A percentile compares a stretch with the other conserved stretches of the same genome.
Evolutionary conservation across 2,113 vertebrate genomes (phyloP).

Genomic region (Grus americana): DNA sequence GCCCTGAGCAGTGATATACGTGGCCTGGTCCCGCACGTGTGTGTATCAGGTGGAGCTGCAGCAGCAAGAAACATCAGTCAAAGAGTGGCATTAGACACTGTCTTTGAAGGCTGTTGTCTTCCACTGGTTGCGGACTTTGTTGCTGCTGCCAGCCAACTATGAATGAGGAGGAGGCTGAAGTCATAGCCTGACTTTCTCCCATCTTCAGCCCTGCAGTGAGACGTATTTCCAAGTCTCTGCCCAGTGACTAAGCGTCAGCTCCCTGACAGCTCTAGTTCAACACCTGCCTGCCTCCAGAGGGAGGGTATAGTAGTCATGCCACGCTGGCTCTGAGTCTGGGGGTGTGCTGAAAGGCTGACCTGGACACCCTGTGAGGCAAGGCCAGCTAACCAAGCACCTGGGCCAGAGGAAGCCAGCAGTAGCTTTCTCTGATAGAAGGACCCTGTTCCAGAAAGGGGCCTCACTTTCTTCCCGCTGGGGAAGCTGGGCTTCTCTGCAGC

Average conservation of each 20-base stretch:
- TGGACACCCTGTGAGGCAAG: neutral
- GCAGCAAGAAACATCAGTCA: neutral
- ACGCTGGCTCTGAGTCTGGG: accelerated
- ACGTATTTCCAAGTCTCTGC: neutral
- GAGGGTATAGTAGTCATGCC: neutral
- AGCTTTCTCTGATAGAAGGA: neutral
- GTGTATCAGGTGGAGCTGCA: neutral
- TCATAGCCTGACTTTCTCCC: neutral
- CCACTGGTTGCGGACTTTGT: neutral
- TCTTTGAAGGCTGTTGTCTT: neutral
- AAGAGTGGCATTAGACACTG: neutral
- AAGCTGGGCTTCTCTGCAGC: neutral
- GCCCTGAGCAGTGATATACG: neutral
- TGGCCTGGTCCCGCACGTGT: neutral
- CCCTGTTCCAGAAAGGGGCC: neutral
- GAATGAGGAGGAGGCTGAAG: neutral
- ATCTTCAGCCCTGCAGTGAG: neutral
- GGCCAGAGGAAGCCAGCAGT: neutral
- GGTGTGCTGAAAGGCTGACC: neutral
- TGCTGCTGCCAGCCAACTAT: neutral
- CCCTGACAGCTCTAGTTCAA: neutral
- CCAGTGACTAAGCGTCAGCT: neutral
- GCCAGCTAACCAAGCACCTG: neutral
- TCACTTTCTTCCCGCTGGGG: neutral
- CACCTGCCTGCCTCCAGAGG: accelerated